These are phyloP conservation scores for Arctopsyche grandis DNA, from an alignment of 1,140 invertebrate genomes.

Conservation along the genomic window DNA sequence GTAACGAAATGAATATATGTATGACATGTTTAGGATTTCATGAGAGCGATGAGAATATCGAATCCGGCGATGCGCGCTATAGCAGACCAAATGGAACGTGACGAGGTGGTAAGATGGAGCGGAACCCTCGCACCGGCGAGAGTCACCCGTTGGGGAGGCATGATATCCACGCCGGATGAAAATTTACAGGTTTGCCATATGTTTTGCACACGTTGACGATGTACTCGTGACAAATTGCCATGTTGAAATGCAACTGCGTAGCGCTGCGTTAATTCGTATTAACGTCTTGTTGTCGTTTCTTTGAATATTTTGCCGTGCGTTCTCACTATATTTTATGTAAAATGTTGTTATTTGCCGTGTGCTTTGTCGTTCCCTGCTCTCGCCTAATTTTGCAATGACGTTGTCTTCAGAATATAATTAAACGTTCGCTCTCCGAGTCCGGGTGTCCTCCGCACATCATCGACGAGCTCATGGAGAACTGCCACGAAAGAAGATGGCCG, in stretches of 20 bases:
- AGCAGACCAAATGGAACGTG: slow-evolving; percentile 90
- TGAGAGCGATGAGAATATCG: slow-evolving; percentile 88
- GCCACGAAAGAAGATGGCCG: slow-evolving; percentile 95
- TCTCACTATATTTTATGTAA: background rate
- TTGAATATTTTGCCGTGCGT: background rate
- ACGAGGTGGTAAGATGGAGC: slow-evolving; percentile 93
- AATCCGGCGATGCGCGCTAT: slow-evolving; percentile 91
- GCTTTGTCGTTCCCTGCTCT: background rate
- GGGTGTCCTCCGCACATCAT: slow-evolving; percentile 92
- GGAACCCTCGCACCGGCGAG: slow-evolving; percentile 83
- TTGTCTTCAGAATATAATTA: slow-evolving; percentile 84
- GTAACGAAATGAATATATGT: no score
- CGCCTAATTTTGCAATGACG: background rate
- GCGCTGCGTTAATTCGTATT: no score
- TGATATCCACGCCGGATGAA: slow-evolving; percentile 97
- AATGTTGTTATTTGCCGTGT: background rate
- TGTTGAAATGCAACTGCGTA: no score
- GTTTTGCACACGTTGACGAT: no score
- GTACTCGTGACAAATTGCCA: no score
- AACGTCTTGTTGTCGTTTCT: no score
- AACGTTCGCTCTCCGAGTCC: slow-evolving; percentile 89
- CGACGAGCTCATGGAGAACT: slow-evolving; percentile 96
- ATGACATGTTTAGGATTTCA: slow-evolving; percentile 77
- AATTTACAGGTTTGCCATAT: slow-evolving; percentile 79
- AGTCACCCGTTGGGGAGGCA: slow-evolving; percentile 95